Evolutionary conservation across 2,113 vertebrate species (phyloP).

Genomic region (Ictalurus furcatus): DNA sequence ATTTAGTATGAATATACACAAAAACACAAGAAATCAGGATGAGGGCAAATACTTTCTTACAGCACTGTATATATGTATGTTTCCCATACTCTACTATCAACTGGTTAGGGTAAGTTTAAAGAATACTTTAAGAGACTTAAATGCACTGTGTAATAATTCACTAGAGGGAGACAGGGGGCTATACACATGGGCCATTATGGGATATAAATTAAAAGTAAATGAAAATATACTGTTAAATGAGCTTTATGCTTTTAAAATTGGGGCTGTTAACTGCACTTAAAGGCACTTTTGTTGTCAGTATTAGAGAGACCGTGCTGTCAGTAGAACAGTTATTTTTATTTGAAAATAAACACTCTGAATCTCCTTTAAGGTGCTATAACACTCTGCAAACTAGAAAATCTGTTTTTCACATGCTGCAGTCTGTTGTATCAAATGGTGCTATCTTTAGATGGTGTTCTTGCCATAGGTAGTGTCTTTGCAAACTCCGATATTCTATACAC

Average conservation of each 20-base stretch:
- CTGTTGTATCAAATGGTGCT: not conserved
- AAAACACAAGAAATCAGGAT: no score
- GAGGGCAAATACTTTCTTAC: no score
- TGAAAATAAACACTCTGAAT: not conserved
- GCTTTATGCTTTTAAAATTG: not conserved
- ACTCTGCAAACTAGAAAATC: not conserved
- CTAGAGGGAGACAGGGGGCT: constrained; percentile 49
- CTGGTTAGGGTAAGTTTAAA: not conserved
- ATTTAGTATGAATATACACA: no score
- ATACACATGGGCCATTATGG: not conserved
- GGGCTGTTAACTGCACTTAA: not conserved
- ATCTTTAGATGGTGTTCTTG: not conserved
- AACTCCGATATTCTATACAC: not conserved
- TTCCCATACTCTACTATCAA: not conserved
- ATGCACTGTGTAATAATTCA: not conserved
- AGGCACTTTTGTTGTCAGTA: not conserved
- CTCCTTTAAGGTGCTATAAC: not conserved
- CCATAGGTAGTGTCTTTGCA: not conserved
- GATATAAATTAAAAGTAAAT: not conserved
- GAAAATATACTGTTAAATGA: not conserved
- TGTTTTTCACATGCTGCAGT: not conserved
- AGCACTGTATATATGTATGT: no score
- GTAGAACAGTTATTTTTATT: not conserved
- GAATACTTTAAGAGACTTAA: not conserved
- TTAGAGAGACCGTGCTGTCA: not conserved